Base-by-base conservation (phyloP, 2,797 vertebrate species). In the Astyanax mexicanus region DNA sequence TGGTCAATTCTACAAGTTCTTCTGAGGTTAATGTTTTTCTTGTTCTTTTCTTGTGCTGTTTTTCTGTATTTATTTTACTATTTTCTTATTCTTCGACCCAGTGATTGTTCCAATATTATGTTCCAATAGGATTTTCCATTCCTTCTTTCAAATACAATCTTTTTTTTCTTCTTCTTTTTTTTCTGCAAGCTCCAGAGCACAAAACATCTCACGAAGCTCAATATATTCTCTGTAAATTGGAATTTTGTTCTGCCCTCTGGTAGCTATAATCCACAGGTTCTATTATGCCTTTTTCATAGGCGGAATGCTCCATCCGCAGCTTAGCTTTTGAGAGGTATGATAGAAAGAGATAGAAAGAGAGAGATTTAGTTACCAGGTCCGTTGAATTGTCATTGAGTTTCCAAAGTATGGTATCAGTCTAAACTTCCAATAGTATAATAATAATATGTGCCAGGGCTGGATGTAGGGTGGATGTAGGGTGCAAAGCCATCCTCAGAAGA, bases 291-390 rank as follows among this genome's bases (percentile, higher is more conserved):
- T 58, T 58, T 61, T 61, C 67, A 60, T 35, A 35, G 38, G 55
- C 27, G 29, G 10, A 49, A 32, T 27, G 27, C 64, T 32, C 64
- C 5, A 35, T 60, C 55, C 47, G 38, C n/a, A 60, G 44, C 54
- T 68, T 35, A 42, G 17, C 62, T 42, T n/a, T 49, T 23, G 23
- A 72, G 12, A 54, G 21, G 25, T 27, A 9, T 69, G 71, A 71
- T 69, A 72, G 55, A 45, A 65, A 45, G 25, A 55, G 29, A 54
- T 71, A 71, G 69, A 72, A 55, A 45, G 65, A 45, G 25, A 55
- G 29, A 54, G 40, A 47, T 58, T 38, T 45, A 29, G 60, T 72
- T 49, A 55, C 19, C 54, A 47, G 35, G 40, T 23, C 51, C 9
- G n/a, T n/a, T n/a, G 37, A 65, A 32, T 29, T 52, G 35, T 42